phyloP scores from a whole-genome alignment of 2,113 vertebrate genomes.

The Anoura caudifer region DNA sequence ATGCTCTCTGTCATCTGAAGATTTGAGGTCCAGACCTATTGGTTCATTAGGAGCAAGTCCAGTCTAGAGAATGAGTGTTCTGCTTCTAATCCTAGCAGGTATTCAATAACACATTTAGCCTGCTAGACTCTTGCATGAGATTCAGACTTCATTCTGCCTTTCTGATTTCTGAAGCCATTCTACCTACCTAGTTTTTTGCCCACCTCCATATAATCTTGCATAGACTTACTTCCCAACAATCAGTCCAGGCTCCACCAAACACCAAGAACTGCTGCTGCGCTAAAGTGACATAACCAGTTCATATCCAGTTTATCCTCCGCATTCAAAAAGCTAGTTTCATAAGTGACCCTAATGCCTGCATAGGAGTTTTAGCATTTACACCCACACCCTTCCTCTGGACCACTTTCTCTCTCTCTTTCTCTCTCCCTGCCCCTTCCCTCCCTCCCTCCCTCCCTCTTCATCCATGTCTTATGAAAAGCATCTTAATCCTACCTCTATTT shows the following conservation, averaged over 20 bases:
- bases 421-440: accelerated
- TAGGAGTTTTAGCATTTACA: not conserved
- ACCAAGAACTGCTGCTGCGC: not conserved
- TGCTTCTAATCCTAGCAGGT: not conserved
- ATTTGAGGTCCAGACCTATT: not conserved
- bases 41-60: not conserved
- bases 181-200: not conserved
- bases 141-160: not conserved
- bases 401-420: not conserved
- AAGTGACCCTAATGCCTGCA: not conserved
- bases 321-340: not conserved
- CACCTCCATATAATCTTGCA: not conserved
- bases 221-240: not conserved
- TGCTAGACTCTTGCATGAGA: not conserved
- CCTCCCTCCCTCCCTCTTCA: too few species aligned
- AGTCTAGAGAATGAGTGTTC: not conserved
- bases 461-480: not conserved
- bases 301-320: not conserved
- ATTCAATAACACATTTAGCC: not conserved
- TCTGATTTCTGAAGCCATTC: not conserved
- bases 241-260: not conserved
- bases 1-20: not conserved
- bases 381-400: not conserved
- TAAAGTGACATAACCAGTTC: not conserved
- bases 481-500: not conserved